Conservation (phyloP, 2,888 invertebrate species). For the Pristionchus mayeri region DNA sequence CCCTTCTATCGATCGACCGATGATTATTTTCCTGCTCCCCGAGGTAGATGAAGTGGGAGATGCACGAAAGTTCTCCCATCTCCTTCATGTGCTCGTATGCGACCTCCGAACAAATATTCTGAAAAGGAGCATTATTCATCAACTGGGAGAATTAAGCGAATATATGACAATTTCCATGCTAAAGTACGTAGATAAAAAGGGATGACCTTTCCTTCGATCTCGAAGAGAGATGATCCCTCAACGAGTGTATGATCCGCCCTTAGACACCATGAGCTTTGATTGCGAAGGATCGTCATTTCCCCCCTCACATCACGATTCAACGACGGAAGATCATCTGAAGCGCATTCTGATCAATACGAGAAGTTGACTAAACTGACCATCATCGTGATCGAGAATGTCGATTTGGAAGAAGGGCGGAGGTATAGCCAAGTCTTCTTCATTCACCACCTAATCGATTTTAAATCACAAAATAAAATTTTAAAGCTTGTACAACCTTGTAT, state of each 20-base stretch:
- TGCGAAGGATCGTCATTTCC: conserved; percentile 3
- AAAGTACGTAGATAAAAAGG: not conserved
- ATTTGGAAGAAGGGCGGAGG: not conserved
- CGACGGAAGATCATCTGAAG: not conserved
- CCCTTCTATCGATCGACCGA: not conserved
- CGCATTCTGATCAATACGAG: not conserved
- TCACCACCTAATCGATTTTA: not conserved
- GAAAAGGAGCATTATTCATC: not conserved
- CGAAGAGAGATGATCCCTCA: not conserved
- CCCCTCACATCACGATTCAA: not conserved
- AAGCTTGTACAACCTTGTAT: not conserved
- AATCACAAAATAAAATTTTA: not conserved
- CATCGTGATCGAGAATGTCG: not conserved
- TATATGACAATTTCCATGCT: not conserved
- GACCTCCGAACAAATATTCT: not conserved
- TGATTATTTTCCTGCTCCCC: not conserved
- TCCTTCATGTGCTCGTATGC: not conserved
- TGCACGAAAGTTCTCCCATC: not conserved
- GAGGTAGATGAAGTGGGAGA: not conserved
- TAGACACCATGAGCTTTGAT: not conserved
- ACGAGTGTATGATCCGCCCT: not conserved
- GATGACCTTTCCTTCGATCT: not conserved
- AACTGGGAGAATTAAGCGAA: no score
- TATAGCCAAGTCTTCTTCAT: not conserved
- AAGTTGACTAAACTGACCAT: not conserved